Evolutionary conservation across 2,797 vertebrate genomes (phyloP).

Genomic region (Pristis pectinata): DNA sequence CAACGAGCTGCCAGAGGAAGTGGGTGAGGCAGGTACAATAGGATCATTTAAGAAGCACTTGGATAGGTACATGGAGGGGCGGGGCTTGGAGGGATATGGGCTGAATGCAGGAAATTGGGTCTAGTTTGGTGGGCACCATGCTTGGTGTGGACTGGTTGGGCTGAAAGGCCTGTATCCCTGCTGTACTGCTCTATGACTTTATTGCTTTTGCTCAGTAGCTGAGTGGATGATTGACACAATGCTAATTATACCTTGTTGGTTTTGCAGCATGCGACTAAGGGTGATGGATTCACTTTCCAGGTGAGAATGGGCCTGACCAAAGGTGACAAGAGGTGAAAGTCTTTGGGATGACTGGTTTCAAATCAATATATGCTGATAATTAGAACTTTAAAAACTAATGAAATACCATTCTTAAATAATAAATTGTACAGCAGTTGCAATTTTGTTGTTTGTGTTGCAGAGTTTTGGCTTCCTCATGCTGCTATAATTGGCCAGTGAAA

Average conservation of each 20-base stretch:
- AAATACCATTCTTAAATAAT: not conserved
- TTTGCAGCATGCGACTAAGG: not conserved
- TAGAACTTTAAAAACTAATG: not conserved
- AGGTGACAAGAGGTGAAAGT: not conserved
- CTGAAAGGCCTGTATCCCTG: too few relatives aligned
- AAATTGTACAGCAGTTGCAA: not conserved
- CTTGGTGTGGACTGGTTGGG: too few relatives aligned
- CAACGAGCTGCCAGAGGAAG: too few relatives aligned
- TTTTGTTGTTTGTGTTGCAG: not conserved
- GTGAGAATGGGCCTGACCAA: constrained; percentile 34
- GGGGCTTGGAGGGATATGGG: too few relatives aligned
- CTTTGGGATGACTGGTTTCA: not conserved
- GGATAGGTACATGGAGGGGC: too few relatives aligned
- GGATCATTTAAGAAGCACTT: too few relatives aligned
- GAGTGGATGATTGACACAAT: too few relatives aligned
- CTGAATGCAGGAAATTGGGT: too few relatives aligned
- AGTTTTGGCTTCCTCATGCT: not conserved
- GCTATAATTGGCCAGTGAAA: not conserved
- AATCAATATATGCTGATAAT: not conserved
- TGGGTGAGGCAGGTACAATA: too few relatives aligned
- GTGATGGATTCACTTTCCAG: constrained; percentile 32
- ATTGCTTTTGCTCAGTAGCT: too few relatives aligned
- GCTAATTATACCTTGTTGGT: not conserved
- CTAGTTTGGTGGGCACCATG: too few relatives aligned
- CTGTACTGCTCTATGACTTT: too few relatives aligned